Base-by-base conservation (phyloP, 2,797 vertebrate genomes). In the Emys orbicularis region DNA sequence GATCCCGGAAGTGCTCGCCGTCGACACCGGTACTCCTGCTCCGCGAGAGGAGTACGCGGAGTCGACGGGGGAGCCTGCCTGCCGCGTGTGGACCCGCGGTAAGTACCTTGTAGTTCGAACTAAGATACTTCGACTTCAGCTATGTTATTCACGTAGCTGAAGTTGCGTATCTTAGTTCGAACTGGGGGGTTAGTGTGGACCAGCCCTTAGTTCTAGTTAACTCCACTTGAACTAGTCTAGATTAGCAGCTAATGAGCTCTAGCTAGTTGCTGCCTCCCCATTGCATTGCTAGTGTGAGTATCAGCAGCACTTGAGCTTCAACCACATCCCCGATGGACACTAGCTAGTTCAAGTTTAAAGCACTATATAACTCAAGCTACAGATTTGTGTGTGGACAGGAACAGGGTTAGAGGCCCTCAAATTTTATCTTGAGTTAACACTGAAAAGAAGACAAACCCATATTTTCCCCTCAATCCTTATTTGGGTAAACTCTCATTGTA, bases 401-500 rank as follows among this genome's bases (percentile, higher is more conserved):
- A 15, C 72, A 23, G 27, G 37, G 8, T 44, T 15, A n/a, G 77
- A 92, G 47, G 81, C 21, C 65, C 94, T 11, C 21, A 94, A 37
- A 85, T 74, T 81, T 41, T 83, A 79, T 81, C 50, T 89, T 27
- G 15, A 61, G 15, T 16, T 61, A 16, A 18, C 12, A 57, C 89
- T 68, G 41, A 57, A 77, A n/a, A 93, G 91, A 90, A 49, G 23
- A 91, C 79, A 29, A 15, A 90, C 94, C 79, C 72, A 92, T 95
- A 18, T 25, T 94, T 92, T 80, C 92, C 79, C 34, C 49, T 88
- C 1, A 87, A 94, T 92, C 80, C 89, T 54, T 94, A 37, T 92
- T 93, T 91, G 79, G 80, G 90, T 95, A 94, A 94, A 68, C 54
- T 82, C 88, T 89, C 89, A 91, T 88, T 79, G 7, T 74, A 90